These are phyloP conservation scores for Morone chrysops DNA, from an alignment of 2,113 vertebrate genomes.

Conservation along the genomic window DNA sequence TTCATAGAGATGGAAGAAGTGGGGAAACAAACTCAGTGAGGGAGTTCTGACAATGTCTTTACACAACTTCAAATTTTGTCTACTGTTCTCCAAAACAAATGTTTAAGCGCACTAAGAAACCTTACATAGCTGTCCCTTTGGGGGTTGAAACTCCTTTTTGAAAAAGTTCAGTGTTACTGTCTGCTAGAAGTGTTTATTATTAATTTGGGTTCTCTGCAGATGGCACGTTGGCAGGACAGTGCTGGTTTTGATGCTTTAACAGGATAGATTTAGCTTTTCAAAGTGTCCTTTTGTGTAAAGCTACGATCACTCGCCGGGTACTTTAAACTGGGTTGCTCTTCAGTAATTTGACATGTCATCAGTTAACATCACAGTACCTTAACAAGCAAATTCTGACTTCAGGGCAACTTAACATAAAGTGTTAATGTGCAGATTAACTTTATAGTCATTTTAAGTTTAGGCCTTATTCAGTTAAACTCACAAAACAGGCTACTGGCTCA, in stretches of 20 bases:
- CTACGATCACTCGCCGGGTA: slow-evolving; percentile 52
- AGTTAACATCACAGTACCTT: slow-evolving; percentile 38
- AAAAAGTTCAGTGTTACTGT: slow-evolving; percentile 59
- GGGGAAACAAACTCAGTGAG: slow-evolving; percentile 17
- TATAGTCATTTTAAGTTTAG: slow-evolving; percentile 43
- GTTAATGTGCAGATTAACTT: slow-evolving; percentile 43
- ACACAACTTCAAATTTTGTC: slow-evolving; percentile 65
- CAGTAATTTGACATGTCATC: slow-evolving; percentile 43
- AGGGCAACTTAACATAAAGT: slow-evolving; percentile 59
- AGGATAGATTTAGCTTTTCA: slow-evolving; percentile 63
- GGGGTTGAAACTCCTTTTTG: slow-evolving; percentile 37
- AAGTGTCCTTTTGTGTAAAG: slow-evolving; percentile 78
- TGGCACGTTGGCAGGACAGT: slow-evolving; percentile 34
- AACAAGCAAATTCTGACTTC: slow-evolving; percentile 52
- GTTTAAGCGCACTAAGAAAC: slow-evolving; percentile 72
- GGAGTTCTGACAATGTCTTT: slow-evolving; percentile 64
- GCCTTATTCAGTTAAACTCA: slow-evolving; percentile 35
- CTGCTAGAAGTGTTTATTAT: slow-evolving; percentile 48
- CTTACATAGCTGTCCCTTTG: slow-evolving; percentile 53
- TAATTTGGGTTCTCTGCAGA: slow-evolving; percentile 43
- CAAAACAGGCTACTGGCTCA: slow-evolving; percentile 31
- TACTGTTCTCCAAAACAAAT: slow-evolving; percentile 66
- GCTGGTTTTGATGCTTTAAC: slow-evolving; percentile 76
- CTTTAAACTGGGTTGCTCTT: slow-evolving; percentile 55
- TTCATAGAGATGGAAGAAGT: slow-evolving; percentile 70